A percentile compares a stretch with the other conserved stretches of the same genome.
Conservation (phyloP, 2,797 vertebrate species). For the Myotis findleyi region DNA sequence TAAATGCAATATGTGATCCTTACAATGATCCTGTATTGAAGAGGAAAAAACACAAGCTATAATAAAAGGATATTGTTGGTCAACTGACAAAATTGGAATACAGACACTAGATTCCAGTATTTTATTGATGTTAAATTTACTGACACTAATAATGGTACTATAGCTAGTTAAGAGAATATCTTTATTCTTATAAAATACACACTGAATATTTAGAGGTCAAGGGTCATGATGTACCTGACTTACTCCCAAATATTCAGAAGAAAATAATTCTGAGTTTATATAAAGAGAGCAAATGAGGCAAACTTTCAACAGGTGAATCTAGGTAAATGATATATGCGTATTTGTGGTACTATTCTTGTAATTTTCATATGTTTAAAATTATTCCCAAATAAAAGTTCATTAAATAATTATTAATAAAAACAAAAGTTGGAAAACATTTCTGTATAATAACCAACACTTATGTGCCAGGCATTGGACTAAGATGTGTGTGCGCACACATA, state of each 20-base stretch:
- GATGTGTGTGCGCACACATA: background rate
- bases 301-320: background rate
- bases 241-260: background rate
- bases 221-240: background rate
- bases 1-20: background rate
- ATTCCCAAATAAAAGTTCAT: conserved; percentile 46
- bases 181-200: conserved; percentile 44
- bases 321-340: background rate
- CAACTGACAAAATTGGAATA: background rate
- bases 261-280: background rate
- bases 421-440: background rate
- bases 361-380: conserved; percentile 34
- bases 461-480: background rate
- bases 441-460: background rate
- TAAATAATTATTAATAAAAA: conserved; percentile 17
- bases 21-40: background rate
- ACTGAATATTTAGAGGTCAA: background rate
- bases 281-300: background rate
- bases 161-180: conserved; percentile 18
- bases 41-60: background rate
- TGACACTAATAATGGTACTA: background rate
- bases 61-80: background rate
- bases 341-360: background rate
- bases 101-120: background rate
- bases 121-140: conserved; percentile 4